Base-by-base conservation (phyloP, 2,797 vertebrate species). In the Ataeniobius toweri region DNA sequence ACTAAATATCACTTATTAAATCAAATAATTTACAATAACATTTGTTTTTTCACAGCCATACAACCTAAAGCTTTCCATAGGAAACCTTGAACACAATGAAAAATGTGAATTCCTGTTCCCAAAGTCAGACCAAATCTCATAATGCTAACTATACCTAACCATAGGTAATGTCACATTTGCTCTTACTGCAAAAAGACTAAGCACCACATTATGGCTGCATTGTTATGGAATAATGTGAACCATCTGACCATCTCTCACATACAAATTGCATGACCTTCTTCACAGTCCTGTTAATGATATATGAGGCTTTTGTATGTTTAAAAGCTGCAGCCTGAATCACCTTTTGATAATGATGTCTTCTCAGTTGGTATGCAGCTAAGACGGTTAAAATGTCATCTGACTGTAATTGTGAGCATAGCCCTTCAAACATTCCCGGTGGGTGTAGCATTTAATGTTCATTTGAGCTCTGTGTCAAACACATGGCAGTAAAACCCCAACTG, bases 381-480 rank as follows among this genome's bases (percentile, higher is more conserved):
- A 88, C 83, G 82, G 86, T 89, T 90, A 89, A 93, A 94, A 93
- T 88, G 91, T 92, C 88, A 91, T 92, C 88, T 75, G 85, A 83
- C 86, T 93, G 85, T 78, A 86, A 92, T 83, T 88, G 90, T 89
- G 84, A 89, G 75, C 78, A 12, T 14, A 77, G 87, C 85, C 86
- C 79, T 91, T 92, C 80, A 87, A 89, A 91, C 82, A 79, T 80
- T 91, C 88, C 89, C 87, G 79, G 78, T 82, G 87, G 89, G 87
- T 86, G 83, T 89, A 81, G 72, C 20, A 80, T 86, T 89, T 91
- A 90, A 88, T 83, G 87, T 91, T 91, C 86, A 89, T 90, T 84
- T 84, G 89, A 89, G 92, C 86, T 83, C 80, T 68, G 82, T 39
- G 65, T 81, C 74, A 76, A 93, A 87, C 85, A 77, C 78, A 61